A percentile compares a stretch with the other conserved stretches of the same genome.
phyloP scores from a whole-genome alignment of 2,888 invertebrate species.

The Acronicta psi region DNA sequence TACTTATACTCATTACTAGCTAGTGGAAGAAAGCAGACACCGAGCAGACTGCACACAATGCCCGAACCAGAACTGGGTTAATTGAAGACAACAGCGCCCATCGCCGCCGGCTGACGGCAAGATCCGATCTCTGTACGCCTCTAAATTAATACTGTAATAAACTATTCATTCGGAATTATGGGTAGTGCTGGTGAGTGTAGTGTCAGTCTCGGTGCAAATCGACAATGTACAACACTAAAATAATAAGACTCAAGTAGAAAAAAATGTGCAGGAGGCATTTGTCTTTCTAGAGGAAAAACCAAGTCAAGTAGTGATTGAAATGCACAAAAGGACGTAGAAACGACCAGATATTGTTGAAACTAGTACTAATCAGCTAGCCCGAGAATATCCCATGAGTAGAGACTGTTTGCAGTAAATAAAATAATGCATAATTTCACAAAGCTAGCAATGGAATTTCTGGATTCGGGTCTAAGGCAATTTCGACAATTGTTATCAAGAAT shows the following conservation, averaged over 20 bases:
- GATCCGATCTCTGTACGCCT: constrained; percentile 74
- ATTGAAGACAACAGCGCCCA: constrained; percentile 83
- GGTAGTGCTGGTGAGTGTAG: constrained; percentile 41
- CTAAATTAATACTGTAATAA: constrained; percentile 75
- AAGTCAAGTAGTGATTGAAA: too few species aligned
- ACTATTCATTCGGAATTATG: constrained; percentile 66
- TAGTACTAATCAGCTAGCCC: too few species aligned
- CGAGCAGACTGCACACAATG: constrained; percentile 83
- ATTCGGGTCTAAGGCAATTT: neutral
- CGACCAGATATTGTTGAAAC: too few species aligned
- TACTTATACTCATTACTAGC: constrained; percentile 78
- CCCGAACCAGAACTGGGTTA: constrained; percentile 82
- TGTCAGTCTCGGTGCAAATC: constrained; percentile 51
- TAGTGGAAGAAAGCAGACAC: constrained; percentile 87
- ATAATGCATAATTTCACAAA: neutral
- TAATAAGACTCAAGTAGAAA: constrained; percentile 37
- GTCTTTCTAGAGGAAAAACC: neutral
- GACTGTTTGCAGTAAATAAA: too few species aligned
- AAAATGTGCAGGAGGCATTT: neutral
- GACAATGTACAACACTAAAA: constrained; percentile 30
- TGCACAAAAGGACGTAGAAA: too few species aligned
- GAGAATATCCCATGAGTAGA: too few species aligned
- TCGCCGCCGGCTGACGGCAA: constrained; percentile 73
- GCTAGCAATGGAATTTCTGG: neutral
- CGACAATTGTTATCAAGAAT: neutral